Base-by-base conservation (phyloP, 2,888 invertebrate species). In the Dascillus cervinus region DNA sequence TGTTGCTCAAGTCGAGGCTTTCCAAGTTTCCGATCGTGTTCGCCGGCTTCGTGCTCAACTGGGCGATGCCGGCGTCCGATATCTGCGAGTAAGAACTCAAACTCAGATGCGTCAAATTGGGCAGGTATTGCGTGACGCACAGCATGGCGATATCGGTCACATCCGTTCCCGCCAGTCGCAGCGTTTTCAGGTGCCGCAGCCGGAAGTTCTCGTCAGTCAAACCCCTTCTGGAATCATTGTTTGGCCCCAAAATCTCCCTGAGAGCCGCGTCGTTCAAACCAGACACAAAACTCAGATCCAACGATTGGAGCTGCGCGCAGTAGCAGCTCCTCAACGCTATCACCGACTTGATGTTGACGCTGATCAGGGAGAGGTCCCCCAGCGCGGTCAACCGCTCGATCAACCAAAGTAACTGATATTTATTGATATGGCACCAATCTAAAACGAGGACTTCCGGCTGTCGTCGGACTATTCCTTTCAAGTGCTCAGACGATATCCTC, bases 371-470 rank as follows among this genome's bases (percentile, higher is more conserved):
- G 8, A 95, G 70, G 34, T 81, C 79, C 40, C 84, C 80, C 11
- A 94, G 70, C 4, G 87, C 83, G 0, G 91, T 90, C 37, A 94
- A 67, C 8, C 94, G 76, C 8, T 80, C 79, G 11, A 94, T 73
- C n/a, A 95, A 65, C 95, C 95, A 95, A 1, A 82, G 79, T n/a
- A 95, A 68, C 61, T 95, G 94, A 29, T 85, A 73, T 50, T 88
- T 78, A 13, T 87, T 87, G 36, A 94, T 75, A 46, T 82, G 82
- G 44, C 90, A 87, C 87, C 91, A 91, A 64, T 89, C 85, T 22
- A 95, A 71, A 12, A 81, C 77, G n/a, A 95, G 70, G 29, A 73
- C 72, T 43, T 81, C 76, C 1, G 95, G 95, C 60, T 95, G 95
- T 0, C 94, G 74, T 3, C 91, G 77, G 17, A 89, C 88, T 43